A percentile compares a stretch with the other conserved stretches of the same genome.
These are phyloP conservation scores for Orbicella faveolata DNA, from an alignment of 64 coral and sea anemone genomes.

Conservation along the genomic window DNA sequence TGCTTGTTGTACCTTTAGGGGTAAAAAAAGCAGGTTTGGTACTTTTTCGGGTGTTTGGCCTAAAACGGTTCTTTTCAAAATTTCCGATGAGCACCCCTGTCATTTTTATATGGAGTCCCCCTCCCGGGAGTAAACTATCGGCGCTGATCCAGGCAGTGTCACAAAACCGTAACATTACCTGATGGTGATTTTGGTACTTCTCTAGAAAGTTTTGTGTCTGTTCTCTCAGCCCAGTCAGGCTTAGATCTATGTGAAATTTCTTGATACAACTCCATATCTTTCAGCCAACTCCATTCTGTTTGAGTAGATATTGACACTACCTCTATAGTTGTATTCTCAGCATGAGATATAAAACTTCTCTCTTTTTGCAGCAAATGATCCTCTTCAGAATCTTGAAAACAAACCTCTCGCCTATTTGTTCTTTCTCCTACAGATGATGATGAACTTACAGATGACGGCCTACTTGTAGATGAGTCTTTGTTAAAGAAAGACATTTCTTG, in stretches of 20 bases:
- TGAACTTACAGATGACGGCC: conserved; percentile 39
- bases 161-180: neutral
- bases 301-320: conserved; percentile 62
- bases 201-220: conserved; percentile 28
- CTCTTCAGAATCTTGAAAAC: conserved; percentile 3
- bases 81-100: too few species aligned
- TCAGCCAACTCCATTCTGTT: conserved; percentile 49
- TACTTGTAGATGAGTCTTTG: conserved; percentile 5
- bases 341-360: conserved; percentile 32
- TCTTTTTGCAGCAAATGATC: neutral
- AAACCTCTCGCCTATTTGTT: neutral
- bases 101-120: too few species aligned
- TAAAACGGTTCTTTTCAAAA: too few species aligned
- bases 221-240: conserved; percentile 38
- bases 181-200: conserved; percentile 42
- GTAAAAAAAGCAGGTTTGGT: too few species aligned
- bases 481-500: neutral
- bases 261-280: conserved; percentile 41
- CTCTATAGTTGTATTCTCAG: conserved; percentile 6
- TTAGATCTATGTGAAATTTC: conserved; percentile 22
- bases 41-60: too few species aligned
- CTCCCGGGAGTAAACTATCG: too few species aligned
- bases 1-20: too few species aligned
- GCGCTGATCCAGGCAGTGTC: too few species aligned
- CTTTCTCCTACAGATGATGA: conserved; percentile 12